phyloP scores from a whole-genome alignment of 2,888 invertebrate genomes.

The Autographa pulchrina region DNA sequence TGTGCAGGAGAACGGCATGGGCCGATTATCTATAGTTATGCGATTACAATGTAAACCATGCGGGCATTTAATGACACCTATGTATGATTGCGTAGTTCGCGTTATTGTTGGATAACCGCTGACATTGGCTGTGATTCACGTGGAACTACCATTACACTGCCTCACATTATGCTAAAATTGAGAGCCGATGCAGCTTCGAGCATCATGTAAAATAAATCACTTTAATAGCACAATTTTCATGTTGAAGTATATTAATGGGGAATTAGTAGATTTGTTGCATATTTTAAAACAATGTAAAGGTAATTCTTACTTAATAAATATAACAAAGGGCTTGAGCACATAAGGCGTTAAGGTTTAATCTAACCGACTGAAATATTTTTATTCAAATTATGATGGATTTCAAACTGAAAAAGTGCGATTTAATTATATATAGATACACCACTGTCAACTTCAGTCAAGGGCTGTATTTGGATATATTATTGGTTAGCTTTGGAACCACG shows the following conservation, averaged over 20 bases:
- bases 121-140: conserved; percentile 64
- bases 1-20: conserved; percentile 58
- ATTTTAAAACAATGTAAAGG: neutral
- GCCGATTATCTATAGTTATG: conserved; percentile 68
- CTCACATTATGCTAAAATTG: conserved; percentile 50
- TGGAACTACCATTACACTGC: conserved; percentile 53
- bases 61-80: conserved; percentile 73
- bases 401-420: too few relatives aligned
- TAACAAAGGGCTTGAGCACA: neutral
- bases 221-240: conserved; percentile 34
- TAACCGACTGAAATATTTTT: too few relatives aligned
- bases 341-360: neutral
- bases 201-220: conserved; percentile 49
- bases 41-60: conserved; percentile 72
- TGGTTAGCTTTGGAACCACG: neutral
- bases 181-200: conserved; percentile 32
- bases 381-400: too few relatives aligned
- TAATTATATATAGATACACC: too few relatives aligned
- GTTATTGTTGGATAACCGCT: conserved; percentile 64
- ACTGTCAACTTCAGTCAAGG: too few relatives aligned
- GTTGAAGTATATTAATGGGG: conserved; percentile 1
- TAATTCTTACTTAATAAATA: neutral
- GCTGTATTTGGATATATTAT: neutral
- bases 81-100: conserved; percentile 65
- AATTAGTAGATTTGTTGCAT: neutral